Conservation (phyloP, 2,888 invertebrate genomes). For the Tinea pellionella region DNA sequence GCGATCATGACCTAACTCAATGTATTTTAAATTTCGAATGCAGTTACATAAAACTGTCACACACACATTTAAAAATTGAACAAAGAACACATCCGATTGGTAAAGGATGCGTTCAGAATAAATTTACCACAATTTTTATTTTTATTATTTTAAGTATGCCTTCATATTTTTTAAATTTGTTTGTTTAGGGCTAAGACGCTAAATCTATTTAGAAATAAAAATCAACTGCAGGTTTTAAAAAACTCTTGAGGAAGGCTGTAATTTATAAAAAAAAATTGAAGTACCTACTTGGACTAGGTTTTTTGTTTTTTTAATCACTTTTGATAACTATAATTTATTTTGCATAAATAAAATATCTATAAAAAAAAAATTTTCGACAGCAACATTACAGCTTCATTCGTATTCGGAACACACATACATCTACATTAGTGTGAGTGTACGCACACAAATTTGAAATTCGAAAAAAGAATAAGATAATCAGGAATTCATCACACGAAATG, state of each 20-base stretch:
- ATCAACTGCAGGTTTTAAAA: too few relatives aligned
- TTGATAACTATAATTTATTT: too few relatives aligned
- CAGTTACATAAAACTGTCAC: conserved; percentile 8
- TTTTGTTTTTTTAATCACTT: too few relatives aligned
- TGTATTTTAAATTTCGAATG: not conserved
- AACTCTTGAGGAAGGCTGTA: too few relatives aligned
- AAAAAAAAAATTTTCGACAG: not conserved
- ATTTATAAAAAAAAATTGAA: too few relatives aligned
- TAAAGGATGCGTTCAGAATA: conserved; percentile 9
- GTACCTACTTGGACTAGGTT: too few relatives aligned
- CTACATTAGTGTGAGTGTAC: not conserved
- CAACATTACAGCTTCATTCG: conserved; percentile 12
- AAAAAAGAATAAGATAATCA: conserved; percentile 60
- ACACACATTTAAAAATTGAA: not conserved
- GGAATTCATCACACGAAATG: conserved; percentile 61
- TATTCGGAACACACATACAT: conserved; percentile 29
- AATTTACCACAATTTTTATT: not conserved
- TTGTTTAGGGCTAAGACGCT: too few relatives aligned
- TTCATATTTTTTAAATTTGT: too few relatives aligned
- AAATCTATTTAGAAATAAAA: too few relatives aligned
- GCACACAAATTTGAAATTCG: not conserved
- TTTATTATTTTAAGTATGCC: not conserved
- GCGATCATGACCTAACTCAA: conserved; percentile 8
- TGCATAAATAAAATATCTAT: too few relatives aligned
- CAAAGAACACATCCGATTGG: conserved; percentile 1